Base-by-base conservation (phyloP, 1,140 invertebrate genomes). In the Zaprionus africanus region DNA sequence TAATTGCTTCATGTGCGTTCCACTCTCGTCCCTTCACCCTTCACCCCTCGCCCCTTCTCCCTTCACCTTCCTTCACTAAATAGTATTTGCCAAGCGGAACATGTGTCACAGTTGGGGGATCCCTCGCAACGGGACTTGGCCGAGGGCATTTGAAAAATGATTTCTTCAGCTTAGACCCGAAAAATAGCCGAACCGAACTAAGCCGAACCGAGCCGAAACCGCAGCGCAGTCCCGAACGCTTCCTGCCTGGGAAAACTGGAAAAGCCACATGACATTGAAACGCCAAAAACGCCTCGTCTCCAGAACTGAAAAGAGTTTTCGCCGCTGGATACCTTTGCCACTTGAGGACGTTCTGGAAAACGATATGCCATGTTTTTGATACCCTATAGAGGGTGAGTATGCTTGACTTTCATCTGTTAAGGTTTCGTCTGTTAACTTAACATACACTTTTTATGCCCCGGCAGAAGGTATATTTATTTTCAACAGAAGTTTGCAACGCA, bases 1-100 rank as follows among this genome's bases (percentile, higher is more conserved):
- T 87, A 88, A 87, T 87, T 87, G 83, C 88, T 87, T 82, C 70
- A 78, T 86, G 66, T 87, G 83, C 83, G 66, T 69, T 62, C 67
- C 54, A 60, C 38, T 49, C 24, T 51, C 46, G 1, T 7, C 56
- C 1, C 26, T 24, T 5, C 11, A 15, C 15, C 17, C 7, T n/a
- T n/a, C n/a, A n/a, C n/a, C n/a, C 15, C 2, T 17, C 19, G 19
- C 3, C 43, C 61, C 12, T 24, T 0, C 11, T 7, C 22, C 36
- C 15, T 4, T 4, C 15, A n/a, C 13, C 38, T n/a, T 0, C 5
- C 2, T 64, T 12, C n/a, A 24, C 38, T 49, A 46, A 34, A 46
- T 49, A 46, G 26, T 64, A 70, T 76, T 76, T 76, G 73, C 73
- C 60, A 69, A 43, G 53, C 53, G 67, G 60, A 76, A 63, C 73